phyloP scores from a whole-genome alignment of 2,113 vertebrate genomes.

The Clarias magur region DNA sequence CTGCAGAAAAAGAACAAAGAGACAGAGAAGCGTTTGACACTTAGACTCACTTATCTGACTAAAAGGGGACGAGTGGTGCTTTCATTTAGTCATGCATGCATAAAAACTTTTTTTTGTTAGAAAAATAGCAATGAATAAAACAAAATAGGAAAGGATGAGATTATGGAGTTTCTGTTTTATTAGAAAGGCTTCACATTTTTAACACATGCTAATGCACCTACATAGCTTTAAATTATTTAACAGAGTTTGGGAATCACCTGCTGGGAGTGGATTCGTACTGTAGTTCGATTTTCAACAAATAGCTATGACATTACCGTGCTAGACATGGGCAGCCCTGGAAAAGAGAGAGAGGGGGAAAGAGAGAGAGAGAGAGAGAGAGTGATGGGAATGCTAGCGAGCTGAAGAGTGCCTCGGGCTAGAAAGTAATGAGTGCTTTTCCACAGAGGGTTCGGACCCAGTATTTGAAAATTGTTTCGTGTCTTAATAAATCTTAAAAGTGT shows the following conservation, averaged over 20 bases:
- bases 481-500: conserved; percentile 99
- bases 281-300: conserved; percentile 87
- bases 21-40: conserved; percentile 47
- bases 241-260: conserved; percentile 90
- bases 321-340: conserved; percentile 77
- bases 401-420: conserved; percentile 88
- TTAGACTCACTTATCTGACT: conserved; percentile 25
- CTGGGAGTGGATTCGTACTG: conserved; percentile 86
- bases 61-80: conserved; percentile 66
- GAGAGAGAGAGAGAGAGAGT: conserved; percentile 71
- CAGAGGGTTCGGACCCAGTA: conserved; percentile 87
- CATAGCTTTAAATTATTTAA: conserved; percentile 91
- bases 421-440: conserved; percentile 98
- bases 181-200: conserved; percentile 81
- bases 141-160: conserved; percentile 61
- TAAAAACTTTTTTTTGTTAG: conserved; percentile 31
- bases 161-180: conserved; percentile 67
- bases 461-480: conserved; percentile 97
- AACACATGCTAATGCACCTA: conserved; percentile 83
- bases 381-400: conserved; percentile 81
- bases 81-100: conserved; percentile 63
- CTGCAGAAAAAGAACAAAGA: conserved; percentile 26
- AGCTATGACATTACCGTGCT: conserved; percentile 85
- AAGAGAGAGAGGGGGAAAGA: conserved; percentile 55
- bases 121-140: conserved; percentile 69